phyloP scores from a whole-genome alignment of 2,888 invertebrate species.

The Philhelius pedissequus region DNA sequence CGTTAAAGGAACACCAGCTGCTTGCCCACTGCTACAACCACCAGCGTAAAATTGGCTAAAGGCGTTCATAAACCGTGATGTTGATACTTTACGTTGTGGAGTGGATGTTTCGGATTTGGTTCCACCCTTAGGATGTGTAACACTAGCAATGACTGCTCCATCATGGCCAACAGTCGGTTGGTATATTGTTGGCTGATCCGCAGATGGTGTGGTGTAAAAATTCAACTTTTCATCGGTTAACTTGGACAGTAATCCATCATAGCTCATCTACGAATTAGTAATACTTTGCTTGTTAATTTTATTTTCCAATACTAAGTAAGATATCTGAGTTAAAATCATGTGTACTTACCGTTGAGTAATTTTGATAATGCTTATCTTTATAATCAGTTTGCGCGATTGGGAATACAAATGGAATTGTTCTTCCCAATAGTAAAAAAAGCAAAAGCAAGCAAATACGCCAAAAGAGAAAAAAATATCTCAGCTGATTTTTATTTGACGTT shows the following conservation, averaged over 20 bases:
- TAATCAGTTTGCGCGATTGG: conserved; percentile 70
- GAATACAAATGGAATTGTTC: conserved; percentile 60
- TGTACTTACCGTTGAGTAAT: conserved; percentile 75
- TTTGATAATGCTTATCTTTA: conserved; percentile 72
- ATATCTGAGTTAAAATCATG: background rate
- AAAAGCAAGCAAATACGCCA: conserved; percentile 34
- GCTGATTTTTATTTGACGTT: conserved; percentile 60
- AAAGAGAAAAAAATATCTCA: conserved; percentile 63
- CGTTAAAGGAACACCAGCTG: conserved; percentile 49
- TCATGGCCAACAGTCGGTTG: conserved; percentile 64
- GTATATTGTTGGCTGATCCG: conserved; percentile 66
- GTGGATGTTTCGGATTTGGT: conserved; percentile 71
- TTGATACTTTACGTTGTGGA: conserved; percentile 78
- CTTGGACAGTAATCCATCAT: conserved; percentile 77
- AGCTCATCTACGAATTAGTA: conserved; percentile 76
- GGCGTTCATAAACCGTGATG: conserved; percentile 77
- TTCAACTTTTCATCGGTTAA: conserved; percentile 76
- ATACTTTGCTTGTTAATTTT: conserved; percentile 1
- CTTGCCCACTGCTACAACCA: conserved; percentile 55
- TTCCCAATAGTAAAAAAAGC: conserved; percentile 41
- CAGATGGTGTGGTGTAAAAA: conserved; percentile 70
- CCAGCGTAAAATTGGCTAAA: conserved; percentile 76
- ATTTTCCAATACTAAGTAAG: conserved; percentile 1
- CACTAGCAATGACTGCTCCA: conserved; percentile 27
- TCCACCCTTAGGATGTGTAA: conserved; percentile 9